Conservation (phyloP, 2,888 invertebrate species). For the Steinernema hermaphroditum region DNA sequence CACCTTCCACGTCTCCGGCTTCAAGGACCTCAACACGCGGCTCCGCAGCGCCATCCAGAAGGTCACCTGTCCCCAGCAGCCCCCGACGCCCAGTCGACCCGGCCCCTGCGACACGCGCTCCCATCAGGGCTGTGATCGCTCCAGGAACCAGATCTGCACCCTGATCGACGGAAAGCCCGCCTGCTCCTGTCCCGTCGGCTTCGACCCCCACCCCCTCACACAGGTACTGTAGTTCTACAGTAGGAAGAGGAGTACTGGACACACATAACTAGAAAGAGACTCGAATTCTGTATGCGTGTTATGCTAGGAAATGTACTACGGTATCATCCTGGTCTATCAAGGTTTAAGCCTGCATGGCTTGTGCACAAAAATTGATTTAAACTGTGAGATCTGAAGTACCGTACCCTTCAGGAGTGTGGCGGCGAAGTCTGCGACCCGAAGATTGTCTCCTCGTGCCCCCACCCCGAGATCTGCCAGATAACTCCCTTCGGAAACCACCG, state of each 20-base stretch:
- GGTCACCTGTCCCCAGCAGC: slow-evolving; percentile 53
- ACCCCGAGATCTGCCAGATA: slow-evolving; percentile 61
- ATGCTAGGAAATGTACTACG: too few relatives aligned
- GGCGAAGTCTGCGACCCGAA: slow-evolving; percentile 62
- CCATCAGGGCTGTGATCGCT: slow-evolving; percentile 57
- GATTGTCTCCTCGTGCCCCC: slow-evolving; percentile 58
- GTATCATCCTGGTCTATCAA: too few relatives aligned
- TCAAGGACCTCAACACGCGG: slow-evolving; percentile 61
- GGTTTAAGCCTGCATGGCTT: too few relatives aligned
- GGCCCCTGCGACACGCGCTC: slow-evolving; percentile 56
- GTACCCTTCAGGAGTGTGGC: slow-evolving; percentile 52
- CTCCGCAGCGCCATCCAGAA: slow-evolving; percentile 60
- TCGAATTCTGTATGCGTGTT: too few relatives aligned
- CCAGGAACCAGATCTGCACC: slow-evolving; percentile 56
- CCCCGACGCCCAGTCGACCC: slow-evolving; percentile 29
- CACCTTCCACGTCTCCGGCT: slow-evolving; percentile 59
- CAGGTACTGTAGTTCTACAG: slow-evolving; percentile 32
- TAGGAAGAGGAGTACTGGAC: too few relatives aligned
- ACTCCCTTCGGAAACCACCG: slow-evolving; percentile 63
- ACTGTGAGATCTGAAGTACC: neutral
- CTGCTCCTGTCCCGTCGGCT: slow-evolving; percentile 58
- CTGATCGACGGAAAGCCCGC: slow-evolving; percentile 42
- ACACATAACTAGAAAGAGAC: too few relatives aligned
- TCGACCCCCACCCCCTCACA: slow-evolving; percentile 61
- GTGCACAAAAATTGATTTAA: too few relatives aligned